Evolutionary conservation across 2,113 vertebrate genomes (phyloP).

Genomic region (Carollia perspicillata): DNA sequence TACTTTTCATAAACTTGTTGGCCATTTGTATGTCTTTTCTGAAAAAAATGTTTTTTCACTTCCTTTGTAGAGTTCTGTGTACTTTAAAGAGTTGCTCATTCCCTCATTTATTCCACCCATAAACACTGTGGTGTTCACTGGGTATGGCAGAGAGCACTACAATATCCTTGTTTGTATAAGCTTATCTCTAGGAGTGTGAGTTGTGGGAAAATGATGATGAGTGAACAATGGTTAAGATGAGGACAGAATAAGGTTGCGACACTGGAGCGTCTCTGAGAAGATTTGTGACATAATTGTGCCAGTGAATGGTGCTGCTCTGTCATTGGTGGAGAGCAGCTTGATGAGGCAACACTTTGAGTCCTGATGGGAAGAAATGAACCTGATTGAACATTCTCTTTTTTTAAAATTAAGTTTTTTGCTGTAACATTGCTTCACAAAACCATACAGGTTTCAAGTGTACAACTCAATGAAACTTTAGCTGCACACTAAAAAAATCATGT

Average conservation of each 20-base stretch:
- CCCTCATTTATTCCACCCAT: neutral
- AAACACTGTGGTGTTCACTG: neutral
- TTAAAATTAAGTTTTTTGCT: too few relatives aligned
- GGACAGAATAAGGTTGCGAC: neutral
- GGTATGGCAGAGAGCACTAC: neutral
- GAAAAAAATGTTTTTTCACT: neutral
- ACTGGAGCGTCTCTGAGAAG: neutral
- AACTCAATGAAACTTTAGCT: too few relatives aligned
- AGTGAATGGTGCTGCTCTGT: neutral
- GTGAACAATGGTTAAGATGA: neutral
- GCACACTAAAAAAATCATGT: too few relatives aligned
- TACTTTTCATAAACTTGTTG: neutral
- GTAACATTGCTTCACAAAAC: too few relatives aligned
- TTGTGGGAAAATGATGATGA: neutral
- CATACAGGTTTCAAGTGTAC: too few relatives aligned
- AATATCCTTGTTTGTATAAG: neutral
- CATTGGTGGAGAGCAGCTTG: neutral
- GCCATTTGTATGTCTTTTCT: neutral
- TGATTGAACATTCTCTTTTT: neutral
- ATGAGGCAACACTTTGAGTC: neutral
- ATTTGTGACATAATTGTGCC: neutral
- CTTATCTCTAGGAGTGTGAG: neutral
- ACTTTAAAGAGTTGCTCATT: neutral
- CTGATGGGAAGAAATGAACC: neutral
- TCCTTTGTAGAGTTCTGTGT: neutral